Base-by-base conservation (phyloP, 2,888 invertebrate genomes). In the Euproctis similis region DNA sequence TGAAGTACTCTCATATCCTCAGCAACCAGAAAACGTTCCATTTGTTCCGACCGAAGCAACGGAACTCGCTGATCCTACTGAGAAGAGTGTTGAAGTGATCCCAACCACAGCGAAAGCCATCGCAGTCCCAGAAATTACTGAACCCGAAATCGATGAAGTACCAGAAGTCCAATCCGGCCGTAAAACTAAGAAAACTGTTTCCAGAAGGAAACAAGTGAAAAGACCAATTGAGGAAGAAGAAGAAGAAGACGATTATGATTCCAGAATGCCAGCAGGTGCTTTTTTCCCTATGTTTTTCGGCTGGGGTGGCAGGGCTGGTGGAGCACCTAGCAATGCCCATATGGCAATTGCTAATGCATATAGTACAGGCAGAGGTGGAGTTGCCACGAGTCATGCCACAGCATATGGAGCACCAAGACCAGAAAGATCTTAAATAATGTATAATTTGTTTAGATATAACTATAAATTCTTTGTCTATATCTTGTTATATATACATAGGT, bases 331-430 rank as follows among this genome's bases (percentile, higher is more conserved):
- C 9, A 21, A 3, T 21, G 21, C 21, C 10, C 21, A 21, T 6
- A 21, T 21, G 21, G 91, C 91, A 1, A 87, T 92, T 9, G 91
- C 92, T 13, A 92, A 92, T 55, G 89, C 90, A 31, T 91, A 89
- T 60, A 91, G 90, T 56, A 91, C 90, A 0, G 88, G 89, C 1
- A 87, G 87, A 40, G 89, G 91, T 2, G 91, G 91, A 1, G 88
- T 91, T 2, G 91, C 91, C 7, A 89, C 87, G 33, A 91, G 91
- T 42, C 90, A 91, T 42, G 91, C 92, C 0, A 90, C 90, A 1
- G 89, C 91, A 1, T 91, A 90, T 53, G 91, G 90, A 2, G 86
- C 87, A 24, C 87, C 89, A 1, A 69, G 87, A 56, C 67, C 80
- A 35, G 73, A 78, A 39, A 67, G 72, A 49, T 23, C 33, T 29